Percentiles rank a stretch among this genome's conserved stretches.
These are phyloP conservation scores for Allolobophora icterica DNA, from an alignment of 2,888 invertebrate genomes.

Conservation along the genomic window DNA sequence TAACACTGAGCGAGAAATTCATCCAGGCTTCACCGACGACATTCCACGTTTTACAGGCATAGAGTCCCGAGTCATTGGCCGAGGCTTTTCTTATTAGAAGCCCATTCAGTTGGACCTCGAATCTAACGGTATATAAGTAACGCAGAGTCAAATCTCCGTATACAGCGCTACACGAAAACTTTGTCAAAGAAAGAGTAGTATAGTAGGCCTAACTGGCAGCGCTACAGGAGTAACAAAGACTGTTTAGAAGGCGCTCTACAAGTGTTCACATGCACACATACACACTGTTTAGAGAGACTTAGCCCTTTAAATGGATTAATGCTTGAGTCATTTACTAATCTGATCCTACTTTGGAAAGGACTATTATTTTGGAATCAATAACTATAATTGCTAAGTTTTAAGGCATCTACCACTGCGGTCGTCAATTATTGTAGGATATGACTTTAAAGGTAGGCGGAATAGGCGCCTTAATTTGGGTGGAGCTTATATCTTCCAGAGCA, in stretches of 20 bases:
- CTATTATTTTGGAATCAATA: no score
- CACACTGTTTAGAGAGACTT: no score
- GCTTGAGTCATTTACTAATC: no score
- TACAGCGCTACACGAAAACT: not conserved
- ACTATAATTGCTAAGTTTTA: not conserved
- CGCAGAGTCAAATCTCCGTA: not conserved
- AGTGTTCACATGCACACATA: no score
- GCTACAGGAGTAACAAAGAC: no score
- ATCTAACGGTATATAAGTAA: not conserved
- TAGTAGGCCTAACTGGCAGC: no score
- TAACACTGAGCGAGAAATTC: conserved; percentile 36
- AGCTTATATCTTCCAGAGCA: not conserved
- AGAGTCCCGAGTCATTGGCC: conserved; percentile 35
- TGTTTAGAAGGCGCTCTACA: no score
- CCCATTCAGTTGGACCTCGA: conserved; percentile 28
- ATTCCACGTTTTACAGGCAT: conserved; percentile 36
- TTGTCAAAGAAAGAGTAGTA: not conserved
- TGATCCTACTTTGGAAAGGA: no score
- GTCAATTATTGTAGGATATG: not conserved
- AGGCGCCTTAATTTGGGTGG: not conserved
- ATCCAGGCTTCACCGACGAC: conserved; percentile 36
- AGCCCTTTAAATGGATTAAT: no score
- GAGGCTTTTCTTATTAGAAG: conserved; percentile 27
- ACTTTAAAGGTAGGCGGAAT: not conserved
- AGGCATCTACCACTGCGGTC: not conserved